Evolutionary conservation across 2,113 vertebrate genomes (phyloP).

Genomic region (Rhinolophus sinicus): DNA sequence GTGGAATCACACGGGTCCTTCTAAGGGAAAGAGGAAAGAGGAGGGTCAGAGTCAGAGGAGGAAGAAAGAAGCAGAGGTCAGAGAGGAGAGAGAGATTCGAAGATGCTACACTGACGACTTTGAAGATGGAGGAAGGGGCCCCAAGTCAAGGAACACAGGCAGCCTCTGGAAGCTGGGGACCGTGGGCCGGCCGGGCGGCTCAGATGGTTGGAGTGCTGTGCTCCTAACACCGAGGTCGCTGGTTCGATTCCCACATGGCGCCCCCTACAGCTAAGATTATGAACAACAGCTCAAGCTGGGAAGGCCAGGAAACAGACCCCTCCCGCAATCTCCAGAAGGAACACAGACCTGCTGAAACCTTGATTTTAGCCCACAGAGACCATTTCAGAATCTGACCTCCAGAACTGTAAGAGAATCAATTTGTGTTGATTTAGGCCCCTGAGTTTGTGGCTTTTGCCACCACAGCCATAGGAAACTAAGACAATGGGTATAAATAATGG

Average conservation of each 20-base stretch:
- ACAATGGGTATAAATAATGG: not conserved
- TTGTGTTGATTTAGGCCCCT: not conserved
- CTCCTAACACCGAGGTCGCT: no score
- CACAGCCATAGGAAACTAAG: not conserved
- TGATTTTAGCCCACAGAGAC: no score
- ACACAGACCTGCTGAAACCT: not conserved
- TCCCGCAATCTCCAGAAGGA: not conserved
- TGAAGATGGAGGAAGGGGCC: not conserved
- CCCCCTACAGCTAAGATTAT: no score
- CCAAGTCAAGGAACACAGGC: accelerated
- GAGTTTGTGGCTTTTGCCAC: not conserved
- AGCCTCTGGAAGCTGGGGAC: not conserved
- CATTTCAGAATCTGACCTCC: no score
- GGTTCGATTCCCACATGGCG: no score
- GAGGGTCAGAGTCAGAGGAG: not conserved
- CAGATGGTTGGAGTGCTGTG: no score
- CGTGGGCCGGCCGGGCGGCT: no score
- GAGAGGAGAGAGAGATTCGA: not conserved
- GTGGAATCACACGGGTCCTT: not conserved
- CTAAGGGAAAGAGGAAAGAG: not conserved
- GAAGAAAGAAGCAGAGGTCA: not conserved
- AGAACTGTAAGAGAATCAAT: no score
- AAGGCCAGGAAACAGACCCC: not conserved
- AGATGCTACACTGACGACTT: not conserved
- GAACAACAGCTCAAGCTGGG: no score